These are phyloP conservation scores for Atrichornis clamosus DNA, from an alignment of 2,113 vertebrate species.

Conservation along the genomic window DNA sequence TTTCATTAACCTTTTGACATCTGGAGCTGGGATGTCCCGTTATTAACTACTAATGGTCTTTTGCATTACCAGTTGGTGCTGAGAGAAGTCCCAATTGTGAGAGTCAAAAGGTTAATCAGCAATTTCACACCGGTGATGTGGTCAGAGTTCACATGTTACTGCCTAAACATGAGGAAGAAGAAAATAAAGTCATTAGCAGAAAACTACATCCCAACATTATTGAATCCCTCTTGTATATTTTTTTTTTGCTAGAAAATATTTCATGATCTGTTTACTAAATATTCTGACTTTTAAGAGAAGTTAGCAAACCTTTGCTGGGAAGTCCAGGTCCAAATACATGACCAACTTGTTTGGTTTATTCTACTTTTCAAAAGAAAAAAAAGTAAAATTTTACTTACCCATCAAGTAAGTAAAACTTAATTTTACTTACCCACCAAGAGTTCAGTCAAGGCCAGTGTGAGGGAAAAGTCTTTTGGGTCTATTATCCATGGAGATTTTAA, in stretches of 20 bases:
- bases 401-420: too few relatives aligned
- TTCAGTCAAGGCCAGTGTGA: neutral
- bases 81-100: constrained; percentile 21
- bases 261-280: neutral
- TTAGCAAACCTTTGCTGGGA: neutral
- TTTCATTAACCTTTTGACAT: constrained; percentile 73
- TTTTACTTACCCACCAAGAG: neutral
- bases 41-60: constrained; percentile 60
- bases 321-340: neutral
- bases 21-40: constrained; percentile 32
- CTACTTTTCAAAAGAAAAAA: neutral
- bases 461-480: neutral
- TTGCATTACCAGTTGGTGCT: constrained; percentile 57
- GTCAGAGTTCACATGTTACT: constrained; percentile 15
- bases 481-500: neutral
- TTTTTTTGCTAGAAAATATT: neutral
- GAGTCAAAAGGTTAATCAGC: constrained; percentile 70
- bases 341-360: neutral
- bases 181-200: constrained; percentile 14
- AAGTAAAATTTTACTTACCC: neutral
- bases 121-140: constrained; percentile 59
- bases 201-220: neutral
- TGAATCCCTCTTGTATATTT: neutral
- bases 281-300: neutral
- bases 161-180: neutral